phyloP scores from a whole-genome alignment of 2,888 invertebrate genomes.

The Orthosia cruda region DNA sequence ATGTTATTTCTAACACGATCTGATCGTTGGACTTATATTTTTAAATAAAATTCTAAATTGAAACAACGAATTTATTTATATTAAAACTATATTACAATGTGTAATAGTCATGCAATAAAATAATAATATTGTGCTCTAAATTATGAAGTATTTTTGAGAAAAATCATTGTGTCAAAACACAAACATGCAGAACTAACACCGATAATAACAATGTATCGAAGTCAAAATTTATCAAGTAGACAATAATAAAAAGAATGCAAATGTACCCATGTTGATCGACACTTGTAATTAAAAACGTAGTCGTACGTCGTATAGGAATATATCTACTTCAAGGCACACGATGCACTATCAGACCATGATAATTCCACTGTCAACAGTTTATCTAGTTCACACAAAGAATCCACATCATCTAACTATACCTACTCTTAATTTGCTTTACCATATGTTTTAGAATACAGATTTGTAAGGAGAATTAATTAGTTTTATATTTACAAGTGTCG shows the following conservation, averaged over 20 bases:
- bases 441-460: neutral
- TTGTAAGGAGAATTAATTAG: slow-evolving; percentile 8
- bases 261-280: slow-evolving; percentile 33
- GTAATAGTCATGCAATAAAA: slow-evolving; percentile 63
- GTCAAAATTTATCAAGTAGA: slow-evolving; percentile 28
- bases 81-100: slow-evolving; percentile 59
- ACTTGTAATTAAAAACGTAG: slow-evolving; percentile 40
- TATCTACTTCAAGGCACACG: slow-evolving; percentile 23
- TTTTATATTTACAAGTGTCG: slow-evolving; percentile 45
- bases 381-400: slow-evolving; percentile 47
- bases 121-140: slow-evolving; percentile 62
- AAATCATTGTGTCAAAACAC: slow-evolving; percentile 23
- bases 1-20: too few relatives aligned
- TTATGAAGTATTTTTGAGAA: slow-evolving; percentile 32
- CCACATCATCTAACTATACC: slow-evolving; percentile 9
- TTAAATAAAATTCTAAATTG: slow-evolving; percentile 6
- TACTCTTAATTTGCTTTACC: slow-evolving; percentile 19
- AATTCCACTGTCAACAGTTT: slow-evolving; percentile 55
- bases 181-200: slow-evolving; percentile 34
- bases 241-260: slow-evolving; percentile 33
- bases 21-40: too few relatives aligned
- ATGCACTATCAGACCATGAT: slow-evolving; percentile 41
- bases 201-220: slow-evolving; percentile 4
- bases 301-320: neutral
- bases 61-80: slow-evolving; percentile 68